Evolutionary conservation across 2,113 vertebrate genomes (phyloP), one percentile per base, ranked within the genome.

Genomic region (Manacus vitellinus): DNA sequence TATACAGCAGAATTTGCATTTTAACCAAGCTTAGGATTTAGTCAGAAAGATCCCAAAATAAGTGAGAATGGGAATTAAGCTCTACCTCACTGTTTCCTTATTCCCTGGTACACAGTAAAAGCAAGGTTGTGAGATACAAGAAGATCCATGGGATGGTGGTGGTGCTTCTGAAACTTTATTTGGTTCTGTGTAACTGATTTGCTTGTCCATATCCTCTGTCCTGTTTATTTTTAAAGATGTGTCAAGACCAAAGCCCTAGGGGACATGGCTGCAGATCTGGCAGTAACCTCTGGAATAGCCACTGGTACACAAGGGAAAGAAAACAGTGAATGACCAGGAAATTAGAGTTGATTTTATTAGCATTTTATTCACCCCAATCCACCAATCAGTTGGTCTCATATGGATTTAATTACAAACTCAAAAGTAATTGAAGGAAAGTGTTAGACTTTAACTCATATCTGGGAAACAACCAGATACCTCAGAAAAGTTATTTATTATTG

Each of bases 321-420:
- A 93, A 93, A 88, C 33, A 62, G 67, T 24, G 55, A 93, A 55
- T 63, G 27, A 33, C 8, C 67, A 77, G 82, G 88, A 95, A 96
- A 95, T 95, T 52, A 76, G 54, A 62, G 44, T 22, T 94, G 63
- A 22, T 90, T 96, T 93, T 92, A 92, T 86, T 59, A 95, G 51
- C 39, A 44, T 46, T 96, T 91, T 88, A 59, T 84, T 92, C 79
- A 90, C 51, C 24, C 33, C n/a, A 52, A 47, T 81, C 47, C 73
- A 84, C 30, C n/a, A 56, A 47, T 18, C 33, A 61, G 27, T 81
- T 86, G 30, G 89, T 70, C 56, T 72, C 82, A 75, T 84, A 83
- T 0, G 39, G 55, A 75, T 67, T 92, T 90, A 88, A 86, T 94
- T 88, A 93, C 73, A 52, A 88, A 84, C 15, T 84, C 88, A 88